Conservation (phyloP, 2,888 invertebrate species). For the Fragum fragum region DNA sequence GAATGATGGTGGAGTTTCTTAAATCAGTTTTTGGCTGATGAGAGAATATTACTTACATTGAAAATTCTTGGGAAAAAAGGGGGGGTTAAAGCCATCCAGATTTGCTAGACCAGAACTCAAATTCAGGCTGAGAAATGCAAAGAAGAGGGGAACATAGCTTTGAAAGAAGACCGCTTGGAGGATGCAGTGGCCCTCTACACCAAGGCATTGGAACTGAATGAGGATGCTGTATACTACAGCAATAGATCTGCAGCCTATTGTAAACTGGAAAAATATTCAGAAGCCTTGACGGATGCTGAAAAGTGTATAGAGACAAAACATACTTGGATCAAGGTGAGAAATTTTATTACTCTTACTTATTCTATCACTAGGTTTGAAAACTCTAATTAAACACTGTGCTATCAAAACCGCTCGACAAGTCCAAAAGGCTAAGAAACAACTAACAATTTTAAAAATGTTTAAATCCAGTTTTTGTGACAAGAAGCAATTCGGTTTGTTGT, state of each 20-base stretch:
- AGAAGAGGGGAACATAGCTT: slow-evolving; percentile 94
- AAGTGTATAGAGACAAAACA: slow-evolving; percentile 93
- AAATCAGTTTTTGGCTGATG: not conserved
- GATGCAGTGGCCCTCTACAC: slow-evolving; percentile 94
- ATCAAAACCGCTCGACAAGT: no score
- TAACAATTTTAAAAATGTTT: no score
- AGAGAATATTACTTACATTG: not conserved
- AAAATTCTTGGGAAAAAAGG: not conserved
- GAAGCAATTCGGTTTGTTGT: no score
- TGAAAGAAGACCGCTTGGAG: slow-evolving; percentile 92
- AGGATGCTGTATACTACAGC: slow-evolving; percentile 96
- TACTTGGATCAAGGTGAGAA: slow-evolving; percentile 92
- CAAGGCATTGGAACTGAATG: slow-evolving; percentile 93
- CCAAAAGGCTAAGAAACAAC: no score
- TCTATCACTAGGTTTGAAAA: no score
- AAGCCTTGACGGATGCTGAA: slow-evolving; percentile 94
- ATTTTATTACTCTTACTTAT: no score
- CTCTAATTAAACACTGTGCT: no score
- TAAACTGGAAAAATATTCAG: slow-evolving; percentile 91
- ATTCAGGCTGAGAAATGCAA: slow-evolving; percentile 93
- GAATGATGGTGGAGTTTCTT: not conserved
- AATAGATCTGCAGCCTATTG: slow-evolving; percentile 97
- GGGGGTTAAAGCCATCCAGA: not conserved
- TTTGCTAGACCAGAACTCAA: slow-evolving; percentile 12
- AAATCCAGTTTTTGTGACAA: no score